Base-by-base conservation (phyloP, 1,140 invertebrate species). In the Amyelois transitella region DNA sequence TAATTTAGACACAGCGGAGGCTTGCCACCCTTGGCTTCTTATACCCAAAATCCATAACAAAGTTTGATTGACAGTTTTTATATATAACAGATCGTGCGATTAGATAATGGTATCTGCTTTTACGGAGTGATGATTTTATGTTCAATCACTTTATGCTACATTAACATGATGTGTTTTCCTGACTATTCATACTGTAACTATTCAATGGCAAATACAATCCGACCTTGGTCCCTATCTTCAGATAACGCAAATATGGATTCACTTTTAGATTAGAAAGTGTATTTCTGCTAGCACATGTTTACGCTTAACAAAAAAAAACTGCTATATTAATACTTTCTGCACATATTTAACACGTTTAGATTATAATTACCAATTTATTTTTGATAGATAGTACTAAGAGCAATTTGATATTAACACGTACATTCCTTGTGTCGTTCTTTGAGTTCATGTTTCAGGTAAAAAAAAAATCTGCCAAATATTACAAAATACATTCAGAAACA, bases 1-100 rank as follows among this genome's bases (percentile, higher is more conserved):
- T 55, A 60, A 60, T 58, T 53, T 53, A 28, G 47, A 58, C 19
- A 21, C 18, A n/a, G 20, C 45, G 45, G 17, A 48, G n/a, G 45
- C 45, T 48, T 8, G 7, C 18, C 18, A 20, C 32, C n/a, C n/a
- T 14, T 14, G 17, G 32, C n/a, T 38, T 32, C 8, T 14, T 1
- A 24, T 3, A 5, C 5, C 17, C 4, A 38, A 38, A 38, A 38
- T 38, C 12, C 17, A 14, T 38, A 14, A 38, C 22, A 24, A 24
- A 3, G 22, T 24, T 24, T 24, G 3, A 24, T 24, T 5, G 8
- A 24, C 22, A 24, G 8, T 24, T 24, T 24, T 5, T 8, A 24
- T 24, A 24, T 24, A 24, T 8, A 24, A n/a, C n/a, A n/a, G n/a
- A n/a, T n/a, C n/a, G n/a, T n/a, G n/a, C n/a, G n/a, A n/a, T n/a